These are phyloP conservation scores for Meda fulgida DNA, from an alignment of 2,797 vertebrate species.

Conservation along the genomic window DNA sequence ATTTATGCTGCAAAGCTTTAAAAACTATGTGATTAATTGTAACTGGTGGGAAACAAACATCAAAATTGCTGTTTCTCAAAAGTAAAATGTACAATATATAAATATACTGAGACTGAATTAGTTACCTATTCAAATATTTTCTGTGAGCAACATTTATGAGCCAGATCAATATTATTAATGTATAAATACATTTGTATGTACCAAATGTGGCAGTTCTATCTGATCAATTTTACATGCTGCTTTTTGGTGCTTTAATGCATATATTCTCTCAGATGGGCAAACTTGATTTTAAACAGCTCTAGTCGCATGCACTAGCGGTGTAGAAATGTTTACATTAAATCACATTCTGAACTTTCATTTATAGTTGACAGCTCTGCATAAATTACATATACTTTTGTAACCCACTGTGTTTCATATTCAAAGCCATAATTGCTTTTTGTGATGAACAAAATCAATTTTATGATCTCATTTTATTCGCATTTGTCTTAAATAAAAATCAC, in stretches of 20 bases:
- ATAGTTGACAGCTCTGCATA: neutral
- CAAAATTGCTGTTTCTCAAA: neutral
- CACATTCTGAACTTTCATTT: neutral
- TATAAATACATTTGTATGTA: neutral
- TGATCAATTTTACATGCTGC: neutral
- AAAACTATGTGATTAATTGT: neutral
- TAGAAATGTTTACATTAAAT: neutral
- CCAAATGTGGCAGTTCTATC: neutral
- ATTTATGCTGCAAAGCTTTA: neutral
- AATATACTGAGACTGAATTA: too few relatives aligned
- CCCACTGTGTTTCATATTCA: neutral
- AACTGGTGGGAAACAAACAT: neutral
- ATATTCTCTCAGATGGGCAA: neutral
- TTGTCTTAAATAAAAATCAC: neutral
- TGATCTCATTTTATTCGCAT: neutral
- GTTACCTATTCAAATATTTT: neutral
- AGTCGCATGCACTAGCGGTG: neutral
- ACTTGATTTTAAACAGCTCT: neutral
- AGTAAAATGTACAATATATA: neutral
- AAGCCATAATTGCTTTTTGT: neutral
- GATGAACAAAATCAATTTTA: neutral
- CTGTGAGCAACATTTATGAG: neutral
- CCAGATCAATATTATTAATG: neutral
- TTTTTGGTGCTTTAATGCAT: neutral
- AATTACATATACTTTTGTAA: neutral